Base-by-base conservation (phyloP, 2,888 invertebrate genomes). In the Trissoscelio sp. region DNA sequence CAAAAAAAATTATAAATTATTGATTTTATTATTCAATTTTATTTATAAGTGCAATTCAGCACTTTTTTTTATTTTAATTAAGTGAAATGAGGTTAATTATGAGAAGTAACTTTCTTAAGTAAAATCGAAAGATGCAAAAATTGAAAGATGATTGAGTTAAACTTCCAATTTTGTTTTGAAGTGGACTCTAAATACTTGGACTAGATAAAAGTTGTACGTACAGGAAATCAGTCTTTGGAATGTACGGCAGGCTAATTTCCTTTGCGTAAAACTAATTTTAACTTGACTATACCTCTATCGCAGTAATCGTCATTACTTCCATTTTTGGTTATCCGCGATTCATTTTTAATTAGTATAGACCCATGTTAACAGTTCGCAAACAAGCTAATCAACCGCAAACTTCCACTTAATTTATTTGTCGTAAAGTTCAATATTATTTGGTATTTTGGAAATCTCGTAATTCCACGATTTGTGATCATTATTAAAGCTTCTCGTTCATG, bases 151-250 rank as follows among this genome's bases (percentile, higher is more conserved):
- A 58, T 28, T 44, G 60, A 62, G 44, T 44, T 44, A n/a, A 28
- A 11, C 44, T 62, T 62, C 60, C 28, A 62, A 44, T 62, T 44
- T 39, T 28, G 44, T 12, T 42, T 18, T 16, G n/a, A 44, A 62
- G 60, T 28, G 44, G 14, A 62, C 42, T 28, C 60, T 62, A 44
- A 62, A 62, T 44, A 28, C 37, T 62, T 11, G n/a, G 28, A 62
- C 44, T 62, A 44, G 28, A 44, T 18, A 42, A 62, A 42, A 62
- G 16, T 28, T 44, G 16, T 44, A 16, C 28, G 18, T 46, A 16
- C n/a, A 31, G 46, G 34, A 62, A 60, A 44, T 60, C 62, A 62
- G 39, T 20, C 62, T 62, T 60, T n/a, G 24, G 60, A 18, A 28
- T 60, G 60, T 11, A 44, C 39, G 3, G 14, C 5, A 44, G 16